Evolutionary conservation across 1,140 invertebrate genomes (phyloP), one percentile per base, ranked within the genome.

Genomic region (Drosophila mauritiana): DNA sequence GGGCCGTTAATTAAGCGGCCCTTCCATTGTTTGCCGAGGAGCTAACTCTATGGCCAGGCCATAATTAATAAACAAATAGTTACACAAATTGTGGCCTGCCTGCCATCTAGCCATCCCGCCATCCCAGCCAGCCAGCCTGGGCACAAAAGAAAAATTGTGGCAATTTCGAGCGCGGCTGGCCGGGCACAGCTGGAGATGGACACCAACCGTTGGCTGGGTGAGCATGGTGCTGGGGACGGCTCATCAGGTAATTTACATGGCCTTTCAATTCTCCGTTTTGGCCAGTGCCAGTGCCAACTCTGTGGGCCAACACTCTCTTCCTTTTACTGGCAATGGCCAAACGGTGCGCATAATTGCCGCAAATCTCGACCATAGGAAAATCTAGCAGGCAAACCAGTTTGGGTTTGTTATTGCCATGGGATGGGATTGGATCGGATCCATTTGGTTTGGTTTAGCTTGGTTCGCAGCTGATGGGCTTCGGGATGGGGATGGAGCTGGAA

Each of bases 61-160:
- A 88, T 86, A 88, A 88, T 88, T 88, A 86, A 88, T 88, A 86
- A 86, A 79, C 82, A 83, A 77, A 88, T 83, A 80, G 80, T 75
- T 62, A 56, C 57, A 57, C 61, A 79, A 80, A 69, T 45, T 56
- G 73, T 43, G 49, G 65, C 42, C 63, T 27, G 39, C 34, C 40
- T 34, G 34, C 6, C 10, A 34, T 22, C 20, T 3, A 22, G 20
- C 37, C 13, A 13, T 39, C 36, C 13, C 12, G 36, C 3, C 36
- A 11, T 10, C 36, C 36, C 11, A 3, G 36, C 10, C 11, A 13
- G 37, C 12, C 37, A 39, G 37, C 37, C 37, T 48, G 20, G 15
- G 20, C 27, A 70, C 37, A 56, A 63, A 61, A 78, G 64, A 78
- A 73, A 83, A 79, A 83, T 86, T 80, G 76, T 83, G 70, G 83